Percentiles rank a stretch among this genome's conserved stretches.
Evolutionary conservation across 2,888 invertebrate species (phyloP).

Genomic region (Embidobia sp.): DNA sequence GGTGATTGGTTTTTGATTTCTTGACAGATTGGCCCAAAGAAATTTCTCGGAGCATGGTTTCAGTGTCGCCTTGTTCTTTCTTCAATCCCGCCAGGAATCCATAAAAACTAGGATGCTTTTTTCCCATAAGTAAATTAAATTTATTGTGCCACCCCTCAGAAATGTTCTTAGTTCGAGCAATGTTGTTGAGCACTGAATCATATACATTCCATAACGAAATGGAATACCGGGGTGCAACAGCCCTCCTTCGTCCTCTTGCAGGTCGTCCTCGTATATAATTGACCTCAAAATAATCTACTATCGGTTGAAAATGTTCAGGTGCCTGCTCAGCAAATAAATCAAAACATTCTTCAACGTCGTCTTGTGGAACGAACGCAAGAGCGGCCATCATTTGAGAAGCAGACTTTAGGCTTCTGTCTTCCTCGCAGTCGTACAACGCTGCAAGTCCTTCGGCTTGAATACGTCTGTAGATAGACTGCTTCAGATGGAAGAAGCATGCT

Average conservation of each 20-base stretch:
- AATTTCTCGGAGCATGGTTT: slow-evolving; percentile 5
- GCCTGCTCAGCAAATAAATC: slow-evolving; percentile 13
- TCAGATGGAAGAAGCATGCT: too few relatives aligned
- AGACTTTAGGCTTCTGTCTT: too few relatives aligned
- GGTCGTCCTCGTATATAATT: slow-evolving; percentile 17
- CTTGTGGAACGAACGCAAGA: too few relatives aligned
- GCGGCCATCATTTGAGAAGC: too few relatives aligned
- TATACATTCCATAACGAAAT: slow-evolving; percentile 11
- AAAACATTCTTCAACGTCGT: too few relatives aligned
- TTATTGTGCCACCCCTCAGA: slow-evolving; percentile 12
- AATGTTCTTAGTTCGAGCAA: slow-evolving; percentile 9
- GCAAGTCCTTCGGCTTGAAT: too few relatives aligned
- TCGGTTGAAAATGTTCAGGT: slow-evolving; percentile 3
- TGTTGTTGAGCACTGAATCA: neutral
- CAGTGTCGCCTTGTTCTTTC: slow-evolving; percentile 19
- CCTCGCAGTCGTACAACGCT: too few relatives aligned
- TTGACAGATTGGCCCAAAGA: neutral
- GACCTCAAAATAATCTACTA: slow-evolving; percentile 31
- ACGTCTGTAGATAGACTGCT: too few relatives aligned
- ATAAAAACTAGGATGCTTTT: slow-evolving; percentile 15
- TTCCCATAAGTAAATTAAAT: neutral
- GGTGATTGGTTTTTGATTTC: neutral
- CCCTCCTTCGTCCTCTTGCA: slow-evolving; percentile 33
- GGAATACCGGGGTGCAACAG: slow-evolving; percentile 13
- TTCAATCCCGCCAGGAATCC: neutral